Evolutionary conservation across 2,888 invertebrate genomes (phyloP).

Genomic region (Ligdia adustata): DNA sequence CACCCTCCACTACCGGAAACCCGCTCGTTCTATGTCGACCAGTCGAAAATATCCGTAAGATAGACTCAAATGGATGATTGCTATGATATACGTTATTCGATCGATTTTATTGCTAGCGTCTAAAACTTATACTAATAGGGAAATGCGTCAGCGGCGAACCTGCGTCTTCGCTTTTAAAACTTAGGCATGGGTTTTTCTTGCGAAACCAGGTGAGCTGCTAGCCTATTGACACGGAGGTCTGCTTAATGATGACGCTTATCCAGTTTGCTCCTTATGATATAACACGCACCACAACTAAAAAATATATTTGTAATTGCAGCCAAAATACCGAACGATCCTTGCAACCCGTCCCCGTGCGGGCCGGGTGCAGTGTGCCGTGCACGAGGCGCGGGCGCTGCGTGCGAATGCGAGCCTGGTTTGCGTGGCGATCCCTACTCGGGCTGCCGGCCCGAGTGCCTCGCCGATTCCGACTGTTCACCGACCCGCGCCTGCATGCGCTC

Average conservation of each 20-base stretch:
- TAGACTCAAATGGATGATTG: constrained; percentile 69
- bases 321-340: constrained; percentile 86
- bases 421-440: constrained; percentile 90
- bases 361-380: constrained; percentile 92
- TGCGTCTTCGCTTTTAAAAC: constrained; percentile 76
- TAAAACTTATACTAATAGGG: constrained; percentile 32
- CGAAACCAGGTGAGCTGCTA: constrained; percentile 64
- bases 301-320: constrained; percentile 56
- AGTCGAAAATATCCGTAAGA: constrained; percentile 79
- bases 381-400: constrained; percentile 87
- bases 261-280: constrained; percentile 18
- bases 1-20: constrained; percentile 87
- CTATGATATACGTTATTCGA: constrained; percentile 40
- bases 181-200: constrained; percentile 83
- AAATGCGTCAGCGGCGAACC: constrained; percentile 48
- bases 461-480: constrained; percentile 94
- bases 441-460: constrained; percentile 93
- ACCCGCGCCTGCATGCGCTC: constrained; percentile 92
- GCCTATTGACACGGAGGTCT: constrained; percentile 25
- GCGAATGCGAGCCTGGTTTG: constrained; percentile 88
- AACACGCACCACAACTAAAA: constrained; percentile 8
- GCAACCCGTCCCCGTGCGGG: constrained; percentile 93
- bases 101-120: constrained; percentile 27
- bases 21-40: constrained; percentile 88
- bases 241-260: constrained; percentile 57